Base-by-base conservation (phyloP, 1,140 invertebrate species). In the Cataglyphis hispanica region DNA sequence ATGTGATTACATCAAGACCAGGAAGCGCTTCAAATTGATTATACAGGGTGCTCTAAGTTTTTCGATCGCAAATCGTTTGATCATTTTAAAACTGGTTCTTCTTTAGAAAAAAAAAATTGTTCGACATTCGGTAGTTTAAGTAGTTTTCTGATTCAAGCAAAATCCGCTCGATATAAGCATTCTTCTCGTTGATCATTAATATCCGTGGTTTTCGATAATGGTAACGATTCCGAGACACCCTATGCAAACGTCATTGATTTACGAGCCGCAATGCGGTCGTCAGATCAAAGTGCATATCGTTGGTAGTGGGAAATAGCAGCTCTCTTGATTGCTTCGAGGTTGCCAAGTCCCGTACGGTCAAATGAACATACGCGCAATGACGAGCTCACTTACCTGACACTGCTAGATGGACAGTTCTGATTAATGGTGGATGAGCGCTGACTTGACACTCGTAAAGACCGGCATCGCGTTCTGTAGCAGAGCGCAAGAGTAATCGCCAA, bases 381-480 rank as follows among this genome's bases (percentile, higher is more conserved):
- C 22, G 76, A 76, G 25, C 80, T 88, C 53, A 96, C 96, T 96
- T 93, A 98, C 97, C 97, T 92, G 97, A 97, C 91, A 98, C 97
- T 88, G 95, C 96, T 74, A 98, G 96, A 93, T 97, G 96, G 56
- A 98, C 96, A 91, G 96, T 96, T 91, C 96, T 96, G 78, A 97
- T 96, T 84, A 97, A 95, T 69, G 97, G 97, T 13, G 97, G 97
- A 95, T 98, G 97, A 43, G 97, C 96, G 46, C 97, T 97, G 88
- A 98, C 96, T 95, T 98, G 97, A 92, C 97, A 98, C 92, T 98
- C 97, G 94, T 98, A 98, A 89, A 96, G 95, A 50, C 97, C 97
- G 86, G 97, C 96, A 92, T 98, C 97, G 27, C 96, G 95, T 91
- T 97, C 97, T 84, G 96, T 97, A 64, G 97, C 97, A 90, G 96